Conservation (phyloP, 2,888 invertebrate species). For the Pachymerium ferrugineum region DNA sequence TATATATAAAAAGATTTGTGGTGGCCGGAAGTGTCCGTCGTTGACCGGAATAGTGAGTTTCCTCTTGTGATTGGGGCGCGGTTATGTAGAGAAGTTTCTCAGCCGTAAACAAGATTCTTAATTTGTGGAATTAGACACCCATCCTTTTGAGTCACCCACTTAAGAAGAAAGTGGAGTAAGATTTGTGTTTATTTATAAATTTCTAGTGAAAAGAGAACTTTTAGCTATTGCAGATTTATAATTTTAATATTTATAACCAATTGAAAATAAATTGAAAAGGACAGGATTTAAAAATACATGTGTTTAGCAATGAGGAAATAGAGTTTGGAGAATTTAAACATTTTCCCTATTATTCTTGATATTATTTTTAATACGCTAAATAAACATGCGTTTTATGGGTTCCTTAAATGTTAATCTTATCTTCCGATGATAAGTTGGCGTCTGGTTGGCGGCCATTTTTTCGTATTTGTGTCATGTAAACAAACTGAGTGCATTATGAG, state of each 20-base stretch:
- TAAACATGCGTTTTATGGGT: background rate
- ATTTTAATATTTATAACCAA: too few relatives aligned
- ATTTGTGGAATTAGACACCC: slow-evolving; percentile 24
- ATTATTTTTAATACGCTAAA: background rate
- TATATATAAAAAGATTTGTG: background rate
- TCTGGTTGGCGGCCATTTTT: slow-evolving; percentile 6
- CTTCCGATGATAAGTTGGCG: background rate
- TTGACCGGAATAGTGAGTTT: slow-evolving; percentile 10
- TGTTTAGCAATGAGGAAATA: background rate
- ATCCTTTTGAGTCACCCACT: slow-evolving; percentile 14
- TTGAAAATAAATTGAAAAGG: too few relatives aligned
- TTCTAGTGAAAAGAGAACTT: background rate
- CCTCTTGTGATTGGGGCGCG: slow-evolving; percentile 12
- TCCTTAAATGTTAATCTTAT: slow-evolving; percentile 11
- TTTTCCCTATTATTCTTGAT: background rate
- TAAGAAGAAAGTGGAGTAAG: background rate
- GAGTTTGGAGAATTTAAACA: too few relatives aligned
- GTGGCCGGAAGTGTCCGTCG: slow-evolving; percentile 22
- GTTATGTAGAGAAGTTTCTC: background rate
- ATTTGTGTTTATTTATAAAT: background rate
- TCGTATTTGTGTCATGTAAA: slow-evolving; percentile 21
- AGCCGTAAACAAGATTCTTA: slow-evolving; percentile 27
- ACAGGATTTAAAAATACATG: background rate
- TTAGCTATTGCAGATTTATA: too few relatives aligned
- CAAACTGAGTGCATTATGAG: slow-evolving; percentile 15